phyloP scores from a whole-genome alignment of 2,888 invertebrate genomes.

The Acanthococcus lagerstroemiae region DNA sequence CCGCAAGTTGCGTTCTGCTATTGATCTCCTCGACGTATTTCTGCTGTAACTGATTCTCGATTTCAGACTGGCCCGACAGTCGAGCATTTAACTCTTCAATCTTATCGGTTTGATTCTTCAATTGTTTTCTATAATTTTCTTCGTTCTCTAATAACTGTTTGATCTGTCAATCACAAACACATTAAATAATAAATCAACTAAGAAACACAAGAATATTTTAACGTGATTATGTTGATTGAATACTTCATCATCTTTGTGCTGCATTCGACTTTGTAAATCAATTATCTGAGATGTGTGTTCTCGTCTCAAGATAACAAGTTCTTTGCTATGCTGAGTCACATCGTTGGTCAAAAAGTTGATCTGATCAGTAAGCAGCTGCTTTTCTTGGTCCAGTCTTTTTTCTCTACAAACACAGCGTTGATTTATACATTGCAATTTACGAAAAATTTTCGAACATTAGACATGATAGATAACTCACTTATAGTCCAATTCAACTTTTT shows the following conservation, averaged over 20 bases:
- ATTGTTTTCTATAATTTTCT: slow-evolving; percentile 56
- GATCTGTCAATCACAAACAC: slow-evolving; percentile 3
- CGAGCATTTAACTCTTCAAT: slow-evolving; percentile 60
- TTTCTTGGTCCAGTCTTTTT: slow-evolving; percentile 63
- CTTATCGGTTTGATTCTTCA: slow-evolving; percentile 55
- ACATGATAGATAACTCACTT: slow-evolving; percentile 44
- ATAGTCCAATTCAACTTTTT: slow-evolving; percentile 51
- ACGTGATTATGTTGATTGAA: slow-evolving; percentile 18
- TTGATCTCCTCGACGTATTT: slow-evolving; percentile 69
- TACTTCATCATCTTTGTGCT: slow-evolving; percentile 64
- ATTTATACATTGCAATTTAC: too few species aligned
- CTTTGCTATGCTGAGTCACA: slow-evolving; percentile 63
- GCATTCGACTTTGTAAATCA: slow-evolving; percentile 63
- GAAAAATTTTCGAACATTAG: not conserved
- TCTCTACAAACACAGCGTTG: slow-evolving; percentile 45
- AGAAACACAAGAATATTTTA: not conserved
- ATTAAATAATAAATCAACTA: not conserved
- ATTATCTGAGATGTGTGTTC: slow-evolving; percentile 56
- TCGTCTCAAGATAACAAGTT: slow-evolving; percentile 63
- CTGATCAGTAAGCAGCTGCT: slow-evolving; percentile 62
- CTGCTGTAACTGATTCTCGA: slow-evolving; percentile 57
- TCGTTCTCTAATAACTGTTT: slow-evolving; percentile 60
- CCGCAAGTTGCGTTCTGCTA: slow-evolving; percentile 72
- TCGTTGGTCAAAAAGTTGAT: slow-evolving; percentile 68
- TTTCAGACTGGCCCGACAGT: slow-evolving; percentile 62